A percentile compares a stretch with the other conserved stretches of the same genome.
Evolutionary conservation across 2,888 invertebrate species (phyloP).

Genomic region (Pristionchus fissidentatus): DNA sequence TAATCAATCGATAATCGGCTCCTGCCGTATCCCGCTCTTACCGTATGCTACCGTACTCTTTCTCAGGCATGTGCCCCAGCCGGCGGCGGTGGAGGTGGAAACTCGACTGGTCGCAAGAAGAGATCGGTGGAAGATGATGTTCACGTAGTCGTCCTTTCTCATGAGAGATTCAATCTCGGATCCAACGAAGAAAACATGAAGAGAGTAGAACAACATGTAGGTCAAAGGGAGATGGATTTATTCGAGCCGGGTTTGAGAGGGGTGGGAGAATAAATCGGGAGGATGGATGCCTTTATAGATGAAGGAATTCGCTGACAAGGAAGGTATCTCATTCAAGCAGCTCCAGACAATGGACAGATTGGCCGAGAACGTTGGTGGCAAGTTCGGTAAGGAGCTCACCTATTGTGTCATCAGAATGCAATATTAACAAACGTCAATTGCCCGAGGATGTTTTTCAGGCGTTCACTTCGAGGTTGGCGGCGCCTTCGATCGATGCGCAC

Average conservation of each 20-base stretch:
- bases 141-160: neutral
- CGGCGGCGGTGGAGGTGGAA: too few species aligned
- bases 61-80: neutral
- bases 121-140: neutral
- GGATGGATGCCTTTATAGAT: neutral
- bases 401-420: too few species aligned
- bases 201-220: neutral
- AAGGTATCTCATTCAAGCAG: conserved; percentile 3
- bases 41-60: conserved; percentile 2
- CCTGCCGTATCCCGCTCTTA: neutral
- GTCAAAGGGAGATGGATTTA: neutral
- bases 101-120: neutral
- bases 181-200: conserved; percentile 9
- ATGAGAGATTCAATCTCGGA: neutral
- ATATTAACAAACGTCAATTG: too few species aligned
- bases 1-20: neutral
- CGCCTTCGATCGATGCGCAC: conserved; percentile 15
- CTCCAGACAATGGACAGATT: neutral
- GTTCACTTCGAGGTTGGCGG: conserved; percentile 21
- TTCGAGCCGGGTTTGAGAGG: neutral
- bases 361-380: conserved; percentile 36
- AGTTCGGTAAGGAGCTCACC: conserved; percentile 46
- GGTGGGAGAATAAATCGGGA: neutral
- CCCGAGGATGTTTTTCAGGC: neutral
- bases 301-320: conserved; percentile 18